phyloP scores from a whole-genome alignment of 2,797 vertebrate species.

The Manis crassicaudata region DNA sequence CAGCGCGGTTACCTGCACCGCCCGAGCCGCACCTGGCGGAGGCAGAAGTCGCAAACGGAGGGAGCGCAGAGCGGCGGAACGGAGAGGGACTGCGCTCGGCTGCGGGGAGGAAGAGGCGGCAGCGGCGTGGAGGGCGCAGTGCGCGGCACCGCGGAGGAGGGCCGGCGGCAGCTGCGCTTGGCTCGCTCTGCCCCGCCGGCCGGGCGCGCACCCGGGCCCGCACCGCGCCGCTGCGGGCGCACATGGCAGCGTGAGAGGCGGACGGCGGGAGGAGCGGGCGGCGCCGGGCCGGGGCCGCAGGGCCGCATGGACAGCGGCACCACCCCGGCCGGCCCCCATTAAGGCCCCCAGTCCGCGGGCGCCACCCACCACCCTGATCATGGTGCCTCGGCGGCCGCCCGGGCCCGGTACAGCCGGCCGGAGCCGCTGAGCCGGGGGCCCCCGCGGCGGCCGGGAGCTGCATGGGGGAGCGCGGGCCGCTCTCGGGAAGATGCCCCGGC shows the following conservation, averaged over 20 bases:
- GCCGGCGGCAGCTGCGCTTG: slow-evolving; percentile 41
- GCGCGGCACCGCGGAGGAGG: slow-evolving; percentile 71
- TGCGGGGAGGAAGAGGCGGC: slow-evolving; percentile 48
- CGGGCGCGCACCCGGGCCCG: slow-evolving; percentile 56
- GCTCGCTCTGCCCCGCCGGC: slow-evolving; percentile 59
- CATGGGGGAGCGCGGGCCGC: slow-evolving; percentile 74
- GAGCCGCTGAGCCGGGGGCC: slow-evolving; percentile 64
- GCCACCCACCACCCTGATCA: slow-evolving; percentile 48
- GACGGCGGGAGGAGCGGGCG: slow-evolving; percentile 47
- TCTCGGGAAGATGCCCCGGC: slow-evolving; percentile 92
- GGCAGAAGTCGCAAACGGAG: slow-evolving; percentile 40
- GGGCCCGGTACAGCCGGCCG: slow-evolving; percentile 28
- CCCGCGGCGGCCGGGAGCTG: slow-evolving; percentile 59
- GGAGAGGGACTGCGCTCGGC: slow-evolving; percentile 37
- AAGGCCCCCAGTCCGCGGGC: slow-evolving; percentile 42
- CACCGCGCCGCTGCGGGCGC: slow-evolving; percentile 60
- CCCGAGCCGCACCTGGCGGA: slow-evolving; percentile 87
- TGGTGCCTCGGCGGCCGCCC: slow-evolving; percentile 73
- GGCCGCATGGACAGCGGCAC: slow-evolving; percentile 73
- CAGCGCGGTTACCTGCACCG: slow-evolving; percentile 82
- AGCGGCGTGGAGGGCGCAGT: background rate
- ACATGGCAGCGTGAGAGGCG: slow-evolving; percentile 76
- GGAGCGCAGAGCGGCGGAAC: background rate
- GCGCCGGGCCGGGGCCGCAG: slow-evolving; percentile 41
- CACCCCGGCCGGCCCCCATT: slow-evolving; percentile 48